Base-by-base conservation (phyloP, 2,113 vertebrate species). In the Rutilus rutilus region DNA sequence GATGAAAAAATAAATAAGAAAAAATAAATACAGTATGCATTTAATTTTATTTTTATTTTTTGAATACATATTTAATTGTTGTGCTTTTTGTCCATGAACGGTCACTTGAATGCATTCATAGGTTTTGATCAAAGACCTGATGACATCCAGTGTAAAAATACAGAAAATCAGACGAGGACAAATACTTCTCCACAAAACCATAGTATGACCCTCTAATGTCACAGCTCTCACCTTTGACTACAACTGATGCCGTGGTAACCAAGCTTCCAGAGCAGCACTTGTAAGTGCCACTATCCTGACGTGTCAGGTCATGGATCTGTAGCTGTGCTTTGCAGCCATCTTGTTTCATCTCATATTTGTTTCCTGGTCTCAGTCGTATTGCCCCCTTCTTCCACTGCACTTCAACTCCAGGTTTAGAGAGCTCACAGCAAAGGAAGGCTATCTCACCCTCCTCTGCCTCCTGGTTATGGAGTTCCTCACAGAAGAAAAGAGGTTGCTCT, bases 331-430 rank as follows among this genome's bases (percentile, higher is more conserved):
- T 57, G 47, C 91, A 87, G 60, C 95, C 96, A 75, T 90, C 92
- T 86, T 92, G 95, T 86, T 89, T 95, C 2, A 92, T 91, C 87
- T 95, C 93, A 88, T 95, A 94, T 84, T 93, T 96, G 39, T 87
- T 90, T 7, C 95, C 93, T 0, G 95, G 93, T 45, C 85, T 93
- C 45, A 98, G 91, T 4, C 94, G 92, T 27, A 93, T 82, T 17
- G 94, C 92, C 0, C 95, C 95, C 90, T 94, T 97, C 90, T 94
- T 96, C 97, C 97, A 98, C 89, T 95, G 95, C 11, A 96, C 95
- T 0, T 88, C 88, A 21, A 93, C 90, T 39, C 93, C 93, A 0
- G 93, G 54, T 87, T 93, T 96, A 42, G 96, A 96, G 36, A 97
- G 93, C 90, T 97, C 95, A 11, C 97, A 97, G 87, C 94, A 95